These are phyloP conservation scores for Galaxea fascicularis DNA, from an alignment of 92 coral and sea anemone species.

Conservation along the genomic window DNA sequence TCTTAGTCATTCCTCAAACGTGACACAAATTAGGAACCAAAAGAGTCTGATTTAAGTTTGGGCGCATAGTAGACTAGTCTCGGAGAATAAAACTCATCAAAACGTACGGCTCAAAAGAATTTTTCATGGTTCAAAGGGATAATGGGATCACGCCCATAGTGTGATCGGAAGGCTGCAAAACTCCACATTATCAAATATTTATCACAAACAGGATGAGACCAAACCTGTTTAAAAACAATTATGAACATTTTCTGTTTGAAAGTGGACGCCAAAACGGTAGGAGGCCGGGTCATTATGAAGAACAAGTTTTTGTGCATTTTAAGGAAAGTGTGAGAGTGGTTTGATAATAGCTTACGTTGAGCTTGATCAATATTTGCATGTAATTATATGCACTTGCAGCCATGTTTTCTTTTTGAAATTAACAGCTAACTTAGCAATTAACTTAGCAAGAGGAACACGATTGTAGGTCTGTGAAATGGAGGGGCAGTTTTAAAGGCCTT, in stretches of 20 bases:
- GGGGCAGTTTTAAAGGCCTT: too few relatives aligned
- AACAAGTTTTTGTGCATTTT: not conserved
- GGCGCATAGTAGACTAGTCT: too few relatives aligned
- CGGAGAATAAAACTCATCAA: too few relatives aligned
- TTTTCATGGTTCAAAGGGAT: not conserved
- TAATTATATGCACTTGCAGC: not conserved
- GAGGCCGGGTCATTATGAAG: not conserved
- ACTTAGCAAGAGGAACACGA: too few relatives aligned
- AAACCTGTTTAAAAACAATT: too few relatives aligned
- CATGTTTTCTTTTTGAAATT: too few relatives aligned
- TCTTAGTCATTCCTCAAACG: too few relatives aligned
- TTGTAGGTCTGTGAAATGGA: too few relatives aligned
- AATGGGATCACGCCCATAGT: not conserved
- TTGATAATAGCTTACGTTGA: not conserved
- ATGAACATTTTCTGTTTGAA: not conserved
- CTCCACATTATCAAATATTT: not conserved
- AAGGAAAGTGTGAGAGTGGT: not conserved
- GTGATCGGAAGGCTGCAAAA: not conserved
- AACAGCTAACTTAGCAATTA: too few relatives aligned
- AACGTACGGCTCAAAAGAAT: too few relatives aligned
- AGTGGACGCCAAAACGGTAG: not conserved
- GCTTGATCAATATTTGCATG: not conserved
- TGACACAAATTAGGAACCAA: too few relatives aligned
- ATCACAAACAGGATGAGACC: not conserved
- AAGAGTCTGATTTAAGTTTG: too few relatives aligned